Evolutionary conservation across 2,113 vertebrate species (phyloP).

Genomic region (Pelmatolapia mariae): DNA sequence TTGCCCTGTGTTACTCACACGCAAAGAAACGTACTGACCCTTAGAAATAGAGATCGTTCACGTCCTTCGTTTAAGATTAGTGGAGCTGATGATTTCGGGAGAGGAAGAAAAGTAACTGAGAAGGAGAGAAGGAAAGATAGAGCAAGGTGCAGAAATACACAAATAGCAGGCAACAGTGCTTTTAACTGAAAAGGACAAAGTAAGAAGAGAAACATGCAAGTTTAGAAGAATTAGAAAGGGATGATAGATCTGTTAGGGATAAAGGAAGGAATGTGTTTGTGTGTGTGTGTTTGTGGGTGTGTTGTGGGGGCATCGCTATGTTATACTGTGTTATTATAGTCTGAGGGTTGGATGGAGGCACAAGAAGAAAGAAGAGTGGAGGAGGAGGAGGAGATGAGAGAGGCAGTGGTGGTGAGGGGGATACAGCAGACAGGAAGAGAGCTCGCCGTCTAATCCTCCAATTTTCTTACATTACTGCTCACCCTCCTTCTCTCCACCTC

Average conservation of each 20-base stretch:
- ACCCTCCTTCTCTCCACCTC: slow-evolving; percentile 30
- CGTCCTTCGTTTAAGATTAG: neutral
- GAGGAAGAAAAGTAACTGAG: neutral
- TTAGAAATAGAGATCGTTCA: neutral
- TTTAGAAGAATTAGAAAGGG: neutral
- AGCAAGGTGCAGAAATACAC: neutral
- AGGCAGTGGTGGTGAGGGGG: neutral
- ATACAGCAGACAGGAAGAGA: slow-evolving; percentile 67
- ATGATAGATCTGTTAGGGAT: slow-evolving; percentile 50
- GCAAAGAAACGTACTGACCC: neutral
- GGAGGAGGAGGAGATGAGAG: neutral
- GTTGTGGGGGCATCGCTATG: slow-evolving; percentile 18
- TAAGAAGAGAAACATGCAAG: neutral
- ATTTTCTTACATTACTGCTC: slow-evolving; percentile 70
- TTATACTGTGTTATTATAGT: slow-evolving; percentile 62
- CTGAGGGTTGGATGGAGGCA: slow-evolving; percentile 49
- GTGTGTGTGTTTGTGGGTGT: neutral
- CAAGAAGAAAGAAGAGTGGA: slow-evolving; percentile 14
- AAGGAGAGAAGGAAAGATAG: neutral
- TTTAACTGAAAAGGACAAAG: slow-evolving; percentile 16
- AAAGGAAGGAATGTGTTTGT: neutral
- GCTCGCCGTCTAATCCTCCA: slow-evolving; percentile 69
- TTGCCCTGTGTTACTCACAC: neutral
- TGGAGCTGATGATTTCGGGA: neutral
- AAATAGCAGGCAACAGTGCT: slow-evolving; percentile 13